Percentiles rank a stretch among this genome's conserved stretches.
phyloP scores from a whole-genome alignment of 2,113 vertebrate species.

The Oxyruncus cristatus region DNA sequence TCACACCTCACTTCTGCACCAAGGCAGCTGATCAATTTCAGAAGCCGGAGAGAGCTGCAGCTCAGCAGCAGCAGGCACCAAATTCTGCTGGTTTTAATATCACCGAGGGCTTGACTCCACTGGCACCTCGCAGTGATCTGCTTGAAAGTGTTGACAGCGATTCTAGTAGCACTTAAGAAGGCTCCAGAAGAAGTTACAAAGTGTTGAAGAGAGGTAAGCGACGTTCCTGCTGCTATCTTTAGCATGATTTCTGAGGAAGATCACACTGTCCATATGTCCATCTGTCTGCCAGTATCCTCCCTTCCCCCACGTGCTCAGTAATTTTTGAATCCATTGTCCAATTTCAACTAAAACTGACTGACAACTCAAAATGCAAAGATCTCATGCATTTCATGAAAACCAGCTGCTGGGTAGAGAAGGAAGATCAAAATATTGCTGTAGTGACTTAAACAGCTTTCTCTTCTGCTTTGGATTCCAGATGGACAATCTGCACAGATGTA shows the following conservation, averaged over 20 bases:
- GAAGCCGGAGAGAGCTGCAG: background rate
- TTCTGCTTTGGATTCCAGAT: background rate
- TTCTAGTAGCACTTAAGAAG: background rate
- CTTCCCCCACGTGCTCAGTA: rapidly evolving
- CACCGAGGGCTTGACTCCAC: background rate
- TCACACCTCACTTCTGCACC: rapidly evolving
- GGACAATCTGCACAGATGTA: background rate
- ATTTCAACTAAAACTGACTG: background rate
- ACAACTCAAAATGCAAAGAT: background rate
- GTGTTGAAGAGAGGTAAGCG: background rate
- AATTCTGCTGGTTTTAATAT: background rate
- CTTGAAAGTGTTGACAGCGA: background rate
- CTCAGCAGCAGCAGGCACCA: background rate
- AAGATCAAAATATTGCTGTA: background rate
- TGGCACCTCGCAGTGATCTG: background rate
- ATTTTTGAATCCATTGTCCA: background rate
- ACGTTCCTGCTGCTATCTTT: background rate
- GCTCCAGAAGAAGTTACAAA: background rate
- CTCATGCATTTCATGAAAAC: background rate
- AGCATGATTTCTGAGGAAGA: background rate
- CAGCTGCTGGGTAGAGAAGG: background rate
- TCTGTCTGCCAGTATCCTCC: background rate
- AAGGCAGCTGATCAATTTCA: background rate
- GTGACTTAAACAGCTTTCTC: background rate
- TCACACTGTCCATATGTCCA: background rate